Evolutionary conservation across 2,797 vertebrate species (phyloP), one percentile per base, ranked within the genome.

Genomic region (Poecilia wingei): DNA sequence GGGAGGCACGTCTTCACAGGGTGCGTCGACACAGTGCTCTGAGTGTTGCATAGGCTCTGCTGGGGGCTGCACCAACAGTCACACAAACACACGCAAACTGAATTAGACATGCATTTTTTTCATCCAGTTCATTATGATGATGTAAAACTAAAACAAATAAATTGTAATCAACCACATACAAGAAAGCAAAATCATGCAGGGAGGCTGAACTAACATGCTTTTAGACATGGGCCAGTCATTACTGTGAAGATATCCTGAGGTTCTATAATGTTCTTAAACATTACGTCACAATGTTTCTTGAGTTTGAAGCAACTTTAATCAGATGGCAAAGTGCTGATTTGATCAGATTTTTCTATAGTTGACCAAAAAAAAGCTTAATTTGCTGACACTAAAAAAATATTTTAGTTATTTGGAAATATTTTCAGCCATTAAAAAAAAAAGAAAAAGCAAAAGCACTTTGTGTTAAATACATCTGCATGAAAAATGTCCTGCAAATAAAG

Each of bases 41-140:
- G 80, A 90, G 86, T 96, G 95, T 93, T 95, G 96, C 1, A 78
- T 82, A 79, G 86, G 73, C 64, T 90, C 94, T 93, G 93, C 95
- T 93, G 96, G 81, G 90, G 96, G 96, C 98, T 98, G 96, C 94
- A 83, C 94, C 94, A 77, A 96, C 92, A 96, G 91, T 93, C 92
- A 96, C 92, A 95, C 91, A 95, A 93, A 94, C 87, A 95, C 87
- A 93, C 87, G 88, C 89, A 91, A 89, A 90, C 89, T 91, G 85
- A 85, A 94, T 92, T 93, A 94, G 18, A 91, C 95, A 93, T 95
- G 95, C 95, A 87, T 83, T 90, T 89, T 84, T 89, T 88, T 16
- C 89, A 86, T 88, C 92, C 92, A 86, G 77, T 91, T 86, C 64
- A 86, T 85, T 72, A 84, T 53, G 90, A 83, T 80, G 91, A 78